Conservation (phyloP, 1,140 invertebrate genomes). For the Heliconius hermathena region DNA sequence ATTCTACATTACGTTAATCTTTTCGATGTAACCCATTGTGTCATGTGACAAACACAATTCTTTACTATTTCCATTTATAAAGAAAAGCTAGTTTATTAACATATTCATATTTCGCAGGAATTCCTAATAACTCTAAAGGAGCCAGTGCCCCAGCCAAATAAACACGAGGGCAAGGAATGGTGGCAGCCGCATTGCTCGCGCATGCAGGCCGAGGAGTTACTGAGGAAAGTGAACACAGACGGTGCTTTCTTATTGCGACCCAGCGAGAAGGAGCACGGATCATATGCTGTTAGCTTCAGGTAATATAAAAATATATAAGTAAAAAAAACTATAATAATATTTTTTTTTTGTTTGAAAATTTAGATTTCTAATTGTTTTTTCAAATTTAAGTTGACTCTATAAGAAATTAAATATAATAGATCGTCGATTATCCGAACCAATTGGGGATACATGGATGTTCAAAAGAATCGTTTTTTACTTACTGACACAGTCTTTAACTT, state of each 20-base stretch:
- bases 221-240: slow-evolving; percentile 91
- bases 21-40: no score
- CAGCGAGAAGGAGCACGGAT: slow-evolving; percentile 91
- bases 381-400: no score
- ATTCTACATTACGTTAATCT: no score
- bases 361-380: no score
- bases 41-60: no score
- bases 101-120: slow-evolving; percentile 79
- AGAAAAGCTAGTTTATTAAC: no score
- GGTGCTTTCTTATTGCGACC: slow-evolving; percentile 96
- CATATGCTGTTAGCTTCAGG: slow-evolving; percentile 97
- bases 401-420: no score
- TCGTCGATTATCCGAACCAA: no score
- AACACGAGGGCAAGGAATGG: slow-evolving; percentile 97
- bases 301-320: slow-evolving; percentile 52
- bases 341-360: background rate
- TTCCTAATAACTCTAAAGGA: slow-evolving; percentile 94
- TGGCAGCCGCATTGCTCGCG: slow-evolving; percentile 92
- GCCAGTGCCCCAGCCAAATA: slow-evolving; percentile 96
- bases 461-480: no score
- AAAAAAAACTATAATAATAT: background rate
- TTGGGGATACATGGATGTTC: no score
- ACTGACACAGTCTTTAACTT: no score
- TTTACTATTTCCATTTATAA: no score
- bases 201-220: slow-evolving; percentile 92